A percentile compares a stretch with the other conserved stretches of the same genome.
These are phyloP conservation scores for Phalacrocorax brasilianus DNA, from an alignment of 2,113 vertebrate species.

Conservation along the genomic window DNA sequence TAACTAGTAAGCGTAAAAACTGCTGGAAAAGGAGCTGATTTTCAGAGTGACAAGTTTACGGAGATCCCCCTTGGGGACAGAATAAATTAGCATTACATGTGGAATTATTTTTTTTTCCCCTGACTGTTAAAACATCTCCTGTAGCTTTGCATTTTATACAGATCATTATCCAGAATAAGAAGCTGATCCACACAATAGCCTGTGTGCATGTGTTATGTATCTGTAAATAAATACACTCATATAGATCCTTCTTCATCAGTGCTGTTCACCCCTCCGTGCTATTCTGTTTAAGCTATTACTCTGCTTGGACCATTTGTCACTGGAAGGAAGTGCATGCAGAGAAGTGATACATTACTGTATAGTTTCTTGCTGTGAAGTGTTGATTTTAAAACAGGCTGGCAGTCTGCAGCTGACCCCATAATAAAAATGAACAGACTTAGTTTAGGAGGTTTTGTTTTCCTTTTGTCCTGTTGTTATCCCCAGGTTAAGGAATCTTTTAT, in stretches of 20 bases:
- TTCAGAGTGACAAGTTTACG: not conserved
- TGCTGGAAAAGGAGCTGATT: not conserved
- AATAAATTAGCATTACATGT: not conserved
- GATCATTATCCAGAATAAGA: not conserved
- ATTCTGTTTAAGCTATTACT: conserved; percentile 36
- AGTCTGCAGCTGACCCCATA: not conserved
- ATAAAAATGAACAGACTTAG: not conserved
- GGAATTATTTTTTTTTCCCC: not conserved
- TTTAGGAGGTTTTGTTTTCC: conserved; percentile 46
- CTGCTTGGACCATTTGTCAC: not conserved
- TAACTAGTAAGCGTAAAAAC: not conserved
- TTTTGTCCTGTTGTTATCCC: conserved; percentile 42
- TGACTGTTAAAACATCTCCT: not conserved
- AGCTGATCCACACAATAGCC: not conserved
- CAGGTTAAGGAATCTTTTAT: conserved; percentile 40
- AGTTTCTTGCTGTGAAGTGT: conserved; percentile 60
- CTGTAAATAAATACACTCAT: not conserved
- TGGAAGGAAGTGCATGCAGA: conserved; percentile 54
- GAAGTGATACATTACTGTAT: conserved; percentile 35
- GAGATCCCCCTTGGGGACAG: not conserved
- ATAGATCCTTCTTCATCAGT: not conserved
- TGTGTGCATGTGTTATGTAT: not conserved
- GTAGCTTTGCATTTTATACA: conserved; percentile 9
- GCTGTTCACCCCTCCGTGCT: not conserved
- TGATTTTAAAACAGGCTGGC: conserved; percentile 63